A percentile compares a stretch with the other conserved stretches of the same genome.
Conservation (phyloP, 2,113 vertebrate species). For the Oryzias javanicus region DNA sequence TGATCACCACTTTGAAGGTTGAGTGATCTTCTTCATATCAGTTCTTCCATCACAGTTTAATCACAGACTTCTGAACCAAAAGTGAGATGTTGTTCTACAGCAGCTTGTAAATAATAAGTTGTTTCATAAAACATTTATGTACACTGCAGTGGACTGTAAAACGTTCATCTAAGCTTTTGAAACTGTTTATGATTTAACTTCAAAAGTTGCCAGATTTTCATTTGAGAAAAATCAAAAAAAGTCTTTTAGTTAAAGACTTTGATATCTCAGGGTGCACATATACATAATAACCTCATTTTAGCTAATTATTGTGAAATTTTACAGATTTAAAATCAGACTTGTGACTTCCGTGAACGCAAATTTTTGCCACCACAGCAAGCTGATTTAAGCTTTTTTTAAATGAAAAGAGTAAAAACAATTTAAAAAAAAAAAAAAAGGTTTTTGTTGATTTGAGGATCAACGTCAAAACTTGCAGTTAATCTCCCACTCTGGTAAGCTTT, state of each 20-base stretch:
- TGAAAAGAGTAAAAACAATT: too few species aligned
- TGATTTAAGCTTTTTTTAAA: too few species aligned
- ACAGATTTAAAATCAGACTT: conserved; percentile 44
- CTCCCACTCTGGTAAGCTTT: too few species aligned
- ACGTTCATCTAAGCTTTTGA: conserved; percentile 12
- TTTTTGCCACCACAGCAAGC: too few species aligned
- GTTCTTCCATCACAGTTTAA: conserved; percentile 1
- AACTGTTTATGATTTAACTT: conserved; percentile 3
- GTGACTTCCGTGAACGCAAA: conserved; percentile 14
- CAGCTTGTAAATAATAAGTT: conserved; percentile 25
- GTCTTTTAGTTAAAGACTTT: conserved; percentile 25
- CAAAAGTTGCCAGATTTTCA: conserved; percentile 23
- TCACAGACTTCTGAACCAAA: conserved; percentile 7
- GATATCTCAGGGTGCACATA: conserved; percentile 31
- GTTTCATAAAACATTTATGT: conserved; percentile 24
- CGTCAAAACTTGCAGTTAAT: too few species aligned
- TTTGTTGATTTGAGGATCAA: too few species aligned
- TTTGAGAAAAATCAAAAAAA: conserved; percentile 27
- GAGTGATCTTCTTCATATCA: not conserved
- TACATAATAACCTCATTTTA: conserved; percentile 33
- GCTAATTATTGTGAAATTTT: conserved; percentile 24
- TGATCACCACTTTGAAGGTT: not conserved
- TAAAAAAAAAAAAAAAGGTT: too few species aligned
- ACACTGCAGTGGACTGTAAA: conserved; percentile 9
- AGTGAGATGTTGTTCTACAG: conserved; percentile 2